phyloP scores from a whole-genome alignment of 2,888 invertebrate genomes.

The Agriopis aurantiaria region DNA sequence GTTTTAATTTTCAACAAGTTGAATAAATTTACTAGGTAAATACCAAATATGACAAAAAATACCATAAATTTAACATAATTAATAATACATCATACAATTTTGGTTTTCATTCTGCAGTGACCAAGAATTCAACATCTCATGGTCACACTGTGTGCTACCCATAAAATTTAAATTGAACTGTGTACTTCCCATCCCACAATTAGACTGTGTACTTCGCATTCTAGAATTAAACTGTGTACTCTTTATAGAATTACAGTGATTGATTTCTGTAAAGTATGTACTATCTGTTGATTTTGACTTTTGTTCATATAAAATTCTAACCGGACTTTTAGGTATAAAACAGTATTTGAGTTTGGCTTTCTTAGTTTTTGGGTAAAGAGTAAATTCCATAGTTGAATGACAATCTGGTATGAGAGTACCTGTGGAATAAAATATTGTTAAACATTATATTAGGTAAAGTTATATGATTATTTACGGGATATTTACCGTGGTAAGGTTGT shows the following conservation, averaged over 20 bases:
- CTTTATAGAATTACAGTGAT: not conserved
- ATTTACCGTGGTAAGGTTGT: no score
- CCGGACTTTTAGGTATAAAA: constrained; percentile 17
- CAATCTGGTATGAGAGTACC: not conserved
- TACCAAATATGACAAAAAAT: no score
- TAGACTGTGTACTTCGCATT: not conserved
- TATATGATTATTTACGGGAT: no score
- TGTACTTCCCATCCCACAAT: not conserved
- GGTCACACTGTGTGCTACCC: not conserved
- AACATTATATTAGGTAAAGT: no score
- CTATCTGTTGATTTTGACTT: not conserved
- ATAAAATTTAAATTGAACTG: not conserved
- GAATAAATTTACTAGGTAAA: no score
- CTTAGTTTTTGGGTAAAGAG: constrained; percentile 8
- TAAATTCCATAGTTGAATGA: constrained; percentile 8
- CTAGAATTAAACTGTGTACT: constrained; percentile 6
- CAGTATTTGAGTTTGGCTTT: constrained; percentile 14
- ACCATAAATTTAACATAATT: no score
- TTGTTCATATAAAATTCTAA: constrained; percentile 10
- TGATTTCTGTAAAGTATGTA: not conserved
- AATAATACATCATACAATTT: no score
- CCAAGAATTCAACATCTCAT: no score
- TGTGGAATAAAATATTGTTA: not conserved
- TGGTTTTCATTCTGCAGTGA: no score
- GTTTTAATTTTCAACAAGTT: no score